phyloP scores from a whole-genome alignment of 2,113 vertebrate species.

The Saguinus imperator region DNA sequence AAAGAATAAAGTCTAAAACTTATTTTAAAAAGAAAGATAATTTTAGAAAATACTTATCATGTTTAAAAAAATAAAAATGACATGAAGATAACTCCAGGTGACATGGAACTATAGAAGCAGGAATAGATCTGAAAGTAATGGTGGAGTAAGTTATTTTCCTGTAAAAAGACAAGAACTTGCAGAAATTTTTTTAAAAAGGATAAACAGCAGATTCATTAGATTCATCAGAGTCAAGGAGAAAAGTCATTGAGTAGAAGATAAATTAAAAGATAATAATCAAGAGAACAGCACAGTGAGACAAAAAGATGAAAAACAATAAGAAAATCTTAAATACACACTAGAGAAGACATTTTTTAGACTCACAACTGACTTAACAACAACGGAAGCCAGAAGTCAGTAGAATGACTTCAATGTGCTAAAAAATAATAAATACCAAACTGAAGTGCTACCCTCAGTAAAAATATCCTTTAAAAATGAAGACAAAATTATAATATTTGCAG shows the following conservation, averaged over 20 bases:
- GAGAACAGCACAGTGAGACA: not conserved
- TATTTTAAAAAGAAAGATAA: too few relatives aligned
- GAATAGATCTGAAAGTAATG: not conserved
- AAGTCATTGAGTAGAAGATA: not conserved
- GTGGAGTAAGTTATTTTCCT: too few relatives aligned
- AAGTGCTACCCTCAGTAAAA: slow-evolving; percentile 9
- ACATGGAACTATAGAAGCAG: not conserved
- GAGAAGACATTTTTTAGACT: not conserved
- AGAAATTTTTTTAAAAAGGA: not conserved
- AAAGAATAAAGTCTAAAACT: too few relatives aligned
- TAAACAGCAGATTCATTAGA: not conserved
- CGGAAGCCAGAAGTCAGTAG: not conserved
- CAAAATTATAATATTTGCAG: not conserved
- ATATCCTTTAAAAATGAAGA: not conserved
- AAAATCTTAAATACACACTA: not conserved
- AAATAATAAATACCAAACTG: not conserved
- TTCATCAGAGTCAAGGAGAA: not conserved
- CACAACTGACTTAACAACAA: slow-evolving; percentile 3
- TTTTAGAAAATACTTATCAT: not conserved
- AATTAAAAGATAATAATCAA: not conserved
- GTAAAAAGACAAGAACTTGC: not conserved
- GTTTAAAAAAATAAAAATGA: not conserved
- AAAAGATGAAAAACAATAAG: not conserved
- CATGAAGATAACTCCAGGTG: not conserved
- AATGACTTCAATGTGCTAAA: not conserved